These are phyloP conservation scores for Zaprionus lineosus DNA, from an alignment of 2,888 invertebrate species.

Conservation along the genomic window DNA sequence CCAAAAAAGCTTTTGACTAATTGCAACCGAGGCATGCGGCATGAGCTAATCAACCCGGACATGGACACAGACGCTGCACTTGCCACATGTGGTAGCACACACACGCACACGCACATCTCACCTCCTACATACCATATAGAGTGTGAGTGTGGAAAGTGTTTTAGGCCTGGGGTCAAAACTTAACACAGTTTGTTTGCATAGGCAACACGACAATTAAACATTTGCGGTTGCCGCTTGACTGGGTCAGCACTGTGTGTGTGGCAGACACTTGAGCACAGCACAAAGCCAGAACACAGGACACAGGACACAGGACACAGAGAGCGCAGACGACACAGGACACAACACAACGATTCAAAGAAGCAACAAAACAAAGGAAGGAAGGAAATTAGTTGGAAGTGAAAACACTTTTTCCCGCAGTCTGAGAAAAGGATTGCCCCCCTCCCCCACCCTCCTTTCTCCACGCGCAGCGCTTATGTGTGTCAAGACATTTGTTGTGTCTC, in stretches of 20 bases:
- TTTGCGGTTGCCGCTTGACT: constrained; percentile 66
- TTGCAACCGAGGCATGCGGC: constrained; percentile 28
- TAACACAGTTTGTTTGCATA: constrained; percentile 75
- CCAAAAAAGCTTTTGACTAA: constrained; percentile 35
- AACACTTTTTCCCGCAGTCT: no score
- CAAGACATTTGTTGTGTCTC: constrained; percentile 59
- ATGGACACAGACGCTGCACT: constrained; percentile 12
- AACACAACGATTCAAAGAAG: constrained; percentile 1
- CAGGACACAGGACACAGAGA: not conserved
- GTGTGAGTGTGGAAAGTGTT: constrained; percentile 26
- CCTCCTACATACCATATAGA: no score
- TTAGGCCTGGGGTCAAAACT: constrained; percentile 74
- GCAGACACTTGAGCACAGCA: constrained; percentile 65
- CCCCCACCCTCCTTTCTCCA: no score
- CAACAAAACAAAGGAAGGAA: constrained; percentile 28
- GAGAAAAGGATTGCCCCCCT: constrained; percentile 31
- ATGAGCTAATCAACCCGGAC: constrained; percentile 68
- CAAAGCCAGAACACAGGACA: not conserved
- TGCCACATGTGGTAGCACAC: constrained; percentile 26
- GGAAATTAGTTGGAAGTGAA: constrained; percentile 51
- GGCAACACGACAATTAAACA: constrained; percentile 59
- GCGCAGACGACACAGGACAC: no score
- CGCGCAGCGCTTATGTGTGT: constrained; percentile 50
- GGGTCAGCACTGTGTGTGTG: constrained; percentile 58
- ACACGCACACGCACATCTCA: no score